phyloP scores from a whole-genome alignment of 2,888 invertebrate genomes.

The Trilocha varians region DNA sequence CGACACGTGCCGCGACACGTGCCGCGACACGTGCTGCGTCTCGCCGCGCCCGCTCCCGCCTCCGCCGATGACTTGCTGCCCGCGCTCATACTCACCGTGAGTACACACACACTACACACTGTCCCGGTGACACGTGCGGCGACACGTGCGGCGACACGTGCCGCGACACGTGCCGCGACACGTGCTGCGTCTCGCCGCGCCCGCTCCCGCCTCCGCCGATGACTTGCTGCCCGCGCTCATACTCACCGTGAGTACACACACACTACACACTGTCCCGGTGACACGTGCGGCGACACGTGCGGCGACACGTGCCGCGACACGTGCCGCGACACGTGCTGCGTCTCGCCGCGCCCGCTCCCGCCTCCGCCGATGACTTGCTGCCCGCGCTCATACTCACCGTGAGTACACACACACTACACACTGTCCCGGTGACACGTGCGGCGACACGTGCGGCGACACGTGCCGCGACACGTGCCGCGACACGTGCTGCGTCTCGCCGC shows the following conservation, averaged over 20 bases:
- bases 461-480: conserved; percentile 92
- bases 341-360: conserved; percentile 79
- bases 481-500: conserved; percentile 89
- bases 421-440: no score
- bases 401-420: no score
- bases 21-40: conserved; percentile 91
- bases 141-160: conserved; percentile 94
- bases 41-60: conserved; percentile 80
- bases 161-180: conserved; percentile 92
- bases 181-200: conserved; percentile 86
- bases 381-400: conserved; percentile 97
- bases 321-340: conserved; percentile 93
- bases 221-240: conserved; percentile 98
- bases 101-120: no score
- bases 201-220: conserved; percentile 91
- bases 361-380: conserved; percentile 98
- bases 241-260: conserved; percentile 82
- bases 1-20: conserved; percentile 92
- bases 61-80: conserved; percentile 99
- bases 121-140: no score
- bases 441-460: conserved; percentile 93
- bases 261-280: no score
- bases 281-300: conserved; percentile 95
- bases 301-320: conserved; percentile 91
- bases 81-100: conserved; percentile 92